Base-by-base conservation (phyloP, 2,888 invertebrate species). In the Drosophila neotestacea region DNA sequence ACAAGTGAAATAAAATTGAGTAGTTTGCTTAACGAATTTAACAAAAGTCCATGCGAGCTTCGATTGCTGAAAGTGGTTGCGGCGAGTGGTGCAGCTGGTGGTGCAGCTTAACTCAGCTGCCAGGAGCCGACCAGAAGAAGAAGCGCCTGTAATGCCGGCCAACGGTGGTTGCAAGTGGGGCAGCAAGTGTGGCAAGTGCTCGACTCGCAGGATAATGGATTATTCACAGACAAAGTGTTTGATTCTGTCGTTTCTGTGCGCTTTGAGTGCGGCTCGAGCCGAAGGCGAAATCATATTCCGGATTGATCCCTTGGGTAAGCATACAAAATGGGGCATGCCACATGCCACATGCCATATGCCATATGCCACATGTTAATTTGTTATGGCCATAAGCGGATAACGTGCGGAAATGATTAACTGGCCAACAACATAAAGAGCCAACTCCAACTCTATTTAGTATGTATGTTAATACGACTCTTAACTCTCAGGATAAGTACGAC, bases 281-380 rank as follows among this genome's bases (percentile, higher is more conserved):
- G 78, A 87, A 73, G 89, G 88, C 67, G 92, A 92, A 88, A 79
- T 91, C 60, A 91, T 92, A 62, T 89, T 91, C 73, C 92, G 92
- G 68, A 91, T 92, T 70, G 92, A 92, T 91, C 92, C 92, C 51
- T 56, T 92, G 87, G 92, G 92, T 92, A 92, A 91, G 88, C 73
- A 22, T 22, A 22, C 22, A 22, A 22, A 22, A 22, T 22, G 22
- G 22, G 22, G 22, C 22, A 50, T n/a, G 27, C 34, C 11, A 28
- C 42, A 39, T 55, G 36, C 44, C 50, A 55, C 54, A 69, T 32
- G 32, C 16, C 16, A 13, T 5, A 32, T 32, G 10, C 16, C 16
- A 22, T 38, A 44, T 52, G 44, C 44, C 46, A 50, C 51, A 62
- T 62, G 54, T 52, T 70, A 55, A 77, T 80, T 79, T 48, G 47